A percentile compares a stretch with the other conserved stretches of the same genome.
These are phyloP conservation scores for Drosophila nr. fundita DNA, from an alignment of 2,888 invertebrate species.

Conservation along the genomic window DNA sequence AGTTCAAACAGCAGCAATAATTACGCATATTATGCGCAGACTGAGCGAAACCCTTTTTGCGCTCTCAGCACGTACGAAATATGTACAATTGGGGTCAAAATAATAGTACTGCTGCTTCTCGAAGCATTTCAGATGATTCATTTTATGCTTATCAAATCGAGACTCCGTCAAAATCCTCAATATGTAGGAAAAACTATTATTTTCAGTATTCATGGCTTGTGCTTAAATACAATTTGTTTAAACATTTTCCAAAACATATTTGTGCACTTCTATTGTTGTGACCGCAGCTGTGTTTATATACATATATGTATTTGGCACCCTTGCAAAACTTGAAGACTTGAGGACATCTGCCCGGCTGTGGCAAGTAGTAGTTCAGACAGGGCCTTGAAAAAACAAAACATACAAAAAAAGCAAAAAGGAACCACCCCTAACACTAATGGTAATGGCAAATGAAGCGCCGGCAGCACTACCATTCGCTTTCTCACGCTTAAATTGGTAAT, in stretches of 20 bases:
- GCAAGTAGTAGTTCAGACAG: background rate
- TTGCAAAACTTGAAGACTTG: background rate
- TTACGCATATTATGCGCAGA: conserved; percentile 67
- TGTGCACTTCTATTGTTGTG: background rate
- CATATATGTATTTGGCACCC: background rate
- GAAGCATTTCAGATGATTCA: background rate
- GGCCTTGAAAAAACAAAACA: background rate
- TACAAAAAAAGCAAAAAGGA: conserved; percentile 9
- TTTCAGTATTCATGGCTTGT: background rate
- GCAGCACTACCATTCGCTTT: conserved; percentile 50
- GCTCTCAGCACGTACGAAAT: conserved; percentile 39
- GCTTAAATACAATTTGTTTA: background rate
- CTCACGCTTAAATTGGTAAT: conserved; percentile 51
- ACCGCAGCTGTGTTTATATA: background rate
- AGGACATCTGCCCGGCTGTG: background rate
- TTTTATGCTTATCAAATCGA: background rate
- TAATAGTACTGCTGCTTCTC: background rate
- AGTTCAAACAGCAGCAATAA: conserved; percentile 76
- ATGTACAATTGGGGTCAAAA: background rate
- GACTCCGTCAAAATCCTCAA: background rate
- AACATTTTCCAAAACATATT: background rate
- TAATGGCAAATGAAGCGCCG: conserved; percentile 48
- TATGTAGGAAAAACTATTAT: background rate
- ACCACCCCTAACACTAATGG: conserved; percentile 51
- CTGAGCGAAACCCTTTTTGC: conserved; percentile 26